Base-by-base conservation (phyloP, 2,113 vertebrate genomes). In the Mustelus asterias region DNA sequence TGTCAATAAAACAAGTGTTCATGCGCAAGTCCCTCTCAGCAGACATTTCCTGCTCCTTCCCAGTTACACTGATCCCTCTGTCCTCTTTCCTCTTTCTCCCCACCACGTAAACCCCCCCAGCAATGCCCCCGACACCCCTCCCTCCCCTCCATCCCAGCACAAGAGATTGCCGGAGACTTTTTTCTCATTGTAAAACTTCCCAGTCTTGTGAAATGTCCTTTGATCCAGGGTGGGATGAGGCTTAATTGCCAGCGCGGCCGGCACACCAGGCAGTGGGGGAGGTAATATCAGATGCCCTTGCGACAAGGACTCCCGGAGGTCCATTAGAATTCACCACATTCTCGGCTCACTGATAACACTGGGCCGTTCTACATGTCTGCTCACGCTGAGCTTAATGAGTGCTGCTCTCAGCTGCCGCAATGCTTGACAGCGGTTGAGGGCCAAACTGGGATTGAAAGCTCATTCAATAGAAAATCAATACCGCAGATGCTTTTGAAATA, bases 241-340 rank as follows among this genome's bases (percentile, higher is more conserved):
- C 60, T n/a, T 22, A 37, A 65, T 22, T 63, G 16, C 60, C 29
- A 22, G 14, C 33, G 1, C 18, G 18, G 33, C 37, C 20, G 89
- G 33, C 33, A 67, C 63, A 20, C 60, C 37, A 93, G 89, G 60
- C 60, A 93, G 8, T 18, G 9, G 33, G 18, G 89, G 89, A 93
- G 89, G 33, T 93, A 65, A 65, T 93, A 41, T 93, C 89, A 41
- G 33, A 67, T 41, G 89, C 89, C 89, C 60, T 93, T 65, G 89
- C n/a, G n/a, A 20, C 89, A 93, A 65, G 89, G 89, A 93, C 89
- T 93, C 89, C 60, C 89, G 18, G 89, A 65, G 58, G 89, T 37
- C 60, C 29, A 37, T 65, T 93, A 93, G 60, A 65, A 93, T 65
- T 93, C 60, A 65, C 58, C 89, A 65, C 60, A 37, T 93, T 24